Conservation (phyloP, 2,797 vertebrate genomes). For the Molossus molossus region DNA sequence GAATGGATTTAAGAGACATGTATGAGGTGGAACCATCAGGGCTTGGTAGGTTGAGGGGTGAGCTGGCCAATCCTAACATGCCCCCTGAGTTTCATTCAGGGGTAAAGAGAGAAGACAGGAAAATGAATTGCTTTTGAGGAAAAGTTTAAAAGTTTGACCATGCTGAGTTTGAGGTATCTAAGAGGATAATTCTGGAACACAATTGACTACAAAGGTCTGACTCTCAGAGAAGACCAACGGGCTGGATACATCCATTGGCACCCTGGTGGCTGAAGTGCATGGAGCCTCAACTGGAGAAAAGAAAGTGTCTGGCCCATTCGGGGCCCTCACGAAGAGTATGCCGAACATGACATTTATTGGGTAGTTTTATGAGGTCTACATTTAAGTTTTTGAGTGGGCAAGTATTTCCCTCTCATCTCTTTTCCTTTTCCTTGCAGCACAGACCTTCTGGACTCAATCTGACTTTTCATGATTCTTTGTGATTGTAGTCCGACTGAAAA, state of each 20-base stretch:
- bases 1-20: not conserved
- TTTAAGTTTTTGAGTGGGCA: not conserved
- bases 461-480: not conserved
- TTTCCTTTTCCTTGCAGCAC: not conserved
- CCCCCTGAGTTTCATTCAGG: not conserved
- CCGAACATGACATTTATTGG: not conserved
- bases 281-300: not conserved
- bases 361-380: too few relatives aligned
- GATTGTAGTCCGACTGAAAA: not conserved
- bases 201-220: not conserved
- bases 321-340: not conserved
- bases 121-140: not conserved
- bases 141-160: not conserved
- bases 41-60: not conserved
- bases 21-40: not conserved
- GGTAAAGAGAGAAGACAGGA: not conserved
- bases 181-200: not conserved
- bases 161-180: not conserved
- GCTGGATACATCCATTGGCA: not conserved
- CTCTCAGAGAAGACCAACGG: not conserved
- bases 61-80: not conserved
- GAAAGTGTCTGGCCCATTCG: not conserved
- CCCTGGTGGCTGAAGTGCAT: not conserved
- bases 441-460: not conserved
- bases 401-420: not conserved